These are phyloP conservation scores for Argopecten irradians DNA, from an alignment of 1,140 invertebrate species.

Conservation along the genomic window DNA sequence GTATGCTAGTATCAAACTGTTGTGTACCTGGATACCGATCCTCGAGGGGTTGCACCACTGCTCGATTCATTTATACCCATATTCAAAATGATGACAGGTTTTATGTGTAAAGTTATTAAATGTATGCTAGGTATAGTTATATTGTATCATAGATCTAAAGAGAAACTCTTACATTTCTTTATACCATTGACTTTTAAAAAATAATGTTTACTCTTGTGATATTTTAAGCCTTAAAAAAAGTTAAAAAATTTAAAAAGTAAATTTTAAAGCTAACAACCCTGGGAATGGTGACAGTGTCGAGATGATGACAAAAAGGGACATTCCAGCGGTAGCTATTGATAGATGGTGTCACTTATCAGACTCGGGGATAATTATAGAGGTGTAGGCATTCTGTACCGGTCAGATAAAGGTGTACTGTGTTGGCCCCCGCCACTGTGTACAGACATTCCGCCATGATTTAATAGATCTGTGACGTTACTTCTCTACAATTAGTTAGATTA, in stretches of 20 bases:
- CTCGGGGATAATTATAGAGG: constrained; percentile 6
- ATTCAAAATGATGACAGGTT: too few species aligned
- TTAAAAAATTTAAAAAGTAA: not conserved
- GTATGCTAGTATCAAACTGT: too few species aligned
- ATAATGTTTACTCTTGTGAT: too few species aligned
- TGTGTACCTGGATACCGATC: too few species aligned
- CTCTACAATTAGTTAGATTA: constrained; percentile 10
- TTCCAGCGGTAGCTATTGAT: constrained; percentile 21
- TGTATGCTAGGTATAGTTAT: too few species aligned
- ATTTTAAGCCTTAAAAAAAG: not conserved
- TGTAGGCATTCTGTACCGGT: not conserved
- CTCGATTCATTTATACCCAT: too few species aligned
- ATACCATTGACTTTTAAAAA: too few species aligned
- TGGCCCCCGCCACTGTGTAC: not conserved
- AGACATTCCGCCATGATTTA: not conserved
- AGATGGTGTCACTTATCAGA: not conserved
- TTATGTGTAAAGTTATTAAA: too few species aligned
- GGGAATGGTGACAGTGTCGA: not conserved
- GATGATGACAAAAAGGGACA: constrained; percentile 21
- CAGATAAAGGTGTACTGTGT: not conserved
- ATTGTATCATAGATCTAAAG: too few species aligned
- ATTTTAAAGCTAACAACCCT: not conserved
- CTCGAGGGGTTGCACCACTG: too few species aligned
- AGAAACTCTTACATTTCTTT: too few species aligned
- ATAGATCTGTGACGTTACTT: constrained; percentile 10